Evolutionary conservation across 2,113 vertebrate species (phyloP).

Genomic region (Notothenia rossii): DNA sequence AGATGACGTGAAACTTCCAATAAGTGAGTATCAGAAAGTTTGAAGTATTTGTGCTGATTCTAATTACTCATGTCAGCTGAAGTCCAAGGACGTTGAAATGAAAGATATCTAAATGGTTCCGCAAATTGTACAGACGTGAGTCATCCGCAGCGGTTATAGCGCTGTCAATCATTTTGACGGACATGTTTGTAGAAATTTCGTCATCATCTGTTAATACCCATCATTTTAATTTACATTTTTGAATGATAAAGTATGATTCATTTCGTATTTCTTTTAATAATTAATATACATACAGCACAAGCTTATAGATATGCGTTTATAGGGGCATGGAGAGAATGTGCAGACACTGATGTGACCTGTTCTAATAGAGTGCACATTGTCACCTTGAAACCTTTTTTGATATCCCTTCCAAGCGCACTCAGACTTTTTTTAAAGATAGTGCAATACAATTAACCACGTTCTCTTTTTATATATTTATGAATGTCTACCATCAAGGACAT

Average conservation of each 20-base stretch:
- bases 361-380: constrained; percentile 6
- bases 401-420: background rate
- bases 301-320: too few relatives aligned
- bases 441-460: too few relatives aligned
- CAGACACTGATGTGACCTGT: background rate
- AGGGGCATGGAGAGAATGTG: too few relatives aligned
- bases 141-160: background rate
- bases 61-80: background rate
- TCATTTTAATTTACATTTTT: too few relatives aligned
- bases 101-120: background rate
- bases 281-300: too few relatives aligned
- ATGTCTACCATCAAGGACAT: background rate
- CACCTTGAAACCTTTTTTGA: background rate
- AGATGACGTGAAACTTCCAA: constrained; percentile 3
- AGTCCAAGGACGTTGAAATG: constrained; percentile 12
- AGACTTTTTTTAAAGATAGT: background rate
- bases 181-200: too few relatives aligned
- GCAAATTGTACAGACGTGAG: background rate
- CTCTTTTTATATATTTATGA: too few relatives aligned
- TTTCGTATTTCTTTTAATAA: too few relatives aligned
- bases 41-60: constrained; percentile 19
- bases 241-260: too few relatives aligned
- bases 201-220: too few relatives aligned
- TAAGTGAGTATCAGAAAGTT: constrained; percentile 2
- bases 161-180: too few relatives aligned